Base-by-base conservation (phyloP, 2,888 invertebrate genomes). In the Disparrhopalites patrizii region DNA sequence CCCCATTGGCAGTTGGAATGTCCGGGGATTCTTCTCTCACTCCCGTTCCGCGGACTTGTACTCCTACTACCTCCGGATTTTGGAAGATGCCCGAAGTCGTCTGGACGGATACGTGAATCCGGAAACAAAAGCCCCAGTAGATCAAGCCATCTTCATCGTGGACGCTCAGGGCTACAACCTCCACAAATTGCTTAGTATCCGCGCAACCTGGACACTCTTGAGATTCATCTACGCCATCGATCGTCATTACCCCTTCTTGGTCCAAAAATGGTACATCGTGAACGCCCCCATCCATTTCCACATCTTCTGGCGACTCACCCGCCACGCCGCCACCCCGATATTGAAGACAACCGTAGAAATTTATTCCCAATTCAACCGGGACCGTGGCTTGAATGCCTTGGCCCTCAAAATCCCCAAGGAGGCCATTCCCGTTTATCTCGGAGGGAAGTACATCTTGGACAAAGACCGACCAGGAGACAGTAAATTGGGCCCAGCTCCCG, bases 81-180 rank as follows among this genome's bases (percentile, higher is more conserved):
- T 63, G 30, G 63, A 63, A 43, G 63, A 63, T 3, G 38, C 38
- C n/a, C 38, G 43, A 4, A 38, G 47, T 31, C 25, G 38, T 5
- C 55, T 56, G 8, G 13, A n/a, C 1, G 43, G 38, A 3, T 30
- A 47, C 3, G 25, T 47, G 2, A 30, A 47, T 31, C 63, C 54
- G 13, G 31, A 47, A n/a, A 20, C 20, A 1, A 54, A 54, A 15
- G 47, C 25, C 3, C 31, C 23, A 1, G 55, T 43, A 10, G 55
- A 63, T n/a, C 63, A 63, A 56, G 55, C 56, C 8, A 50, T 63
- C 8, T 25, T 56, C 10, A 55, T 63, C 8, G 47, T 56, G 7
- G 56, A 63, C 20, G 33, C 31, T 0, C 23, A 31, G 13, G 43
- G 63, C 15, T 63, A 40, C 31, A 25, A 33, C 25, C 27, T 63